These are phyloP conservation scores for Propsilocerus akamusi DNA, from an alignment of 1,140 invertebrate species.

Conservation along the genomic window DNA sequence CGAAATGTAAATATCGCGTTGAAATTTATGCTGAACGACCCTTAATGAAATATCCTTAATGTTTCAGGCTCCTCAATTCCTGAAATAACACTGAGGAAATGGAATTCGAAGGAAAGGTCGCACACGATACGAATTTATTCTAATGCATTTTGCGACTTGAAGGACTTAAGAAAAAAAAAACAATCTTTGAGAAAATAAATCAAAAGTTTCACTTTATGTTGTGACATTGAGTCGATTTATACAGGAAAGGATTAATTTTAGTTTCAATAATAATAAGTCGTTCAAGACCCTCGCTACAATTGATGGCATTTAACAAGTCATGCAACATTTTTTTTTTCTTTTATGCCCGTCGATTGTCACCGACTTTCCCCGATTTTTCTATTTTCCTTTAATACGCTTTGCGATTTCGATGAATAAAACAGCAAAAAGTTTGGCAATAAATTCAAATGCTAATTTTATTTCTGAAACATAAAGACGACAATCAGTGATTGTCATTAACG, in stretches of 20 bases:
- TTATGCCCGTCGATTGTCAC: too few relatives aligned
- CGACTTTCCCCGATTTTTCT: too few relatives aligned
- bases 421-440: neutral
- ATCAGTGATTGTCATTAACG: neutral
- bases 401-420: neutral
- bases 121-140: neutral
- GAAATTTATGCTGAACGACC: neutral
- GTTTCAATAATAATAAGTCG: neutral
- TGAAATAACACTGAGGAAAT: neutral
- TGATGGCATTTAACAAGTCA: too few relatives aligned
- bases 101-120: too few relatives aligned
- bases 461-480: neutral
- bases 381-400: neutral
- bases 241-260: too few relatives aligned
- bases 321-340: too few relatives aligned
- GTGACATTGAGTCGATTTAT: too few relatives aligned
- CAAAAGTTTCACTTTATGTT: too few relatives aligned
- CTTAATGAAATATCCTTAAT: neutral
- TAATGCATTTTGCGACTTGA: neutral
- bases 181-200: too few relatives aligned
- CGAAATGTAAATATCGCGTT: neutral
- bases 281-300: neutral
- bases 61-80: neutral
- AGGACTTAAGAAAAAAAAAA: too few relatives aligned
- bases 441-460: constrained; percentile 1